These are phyloP conservation scores for Seladonia tumulorum DNA, from an alignment of 2,888 invertebrate genomes.

Conservation along the genomic window DNA sequence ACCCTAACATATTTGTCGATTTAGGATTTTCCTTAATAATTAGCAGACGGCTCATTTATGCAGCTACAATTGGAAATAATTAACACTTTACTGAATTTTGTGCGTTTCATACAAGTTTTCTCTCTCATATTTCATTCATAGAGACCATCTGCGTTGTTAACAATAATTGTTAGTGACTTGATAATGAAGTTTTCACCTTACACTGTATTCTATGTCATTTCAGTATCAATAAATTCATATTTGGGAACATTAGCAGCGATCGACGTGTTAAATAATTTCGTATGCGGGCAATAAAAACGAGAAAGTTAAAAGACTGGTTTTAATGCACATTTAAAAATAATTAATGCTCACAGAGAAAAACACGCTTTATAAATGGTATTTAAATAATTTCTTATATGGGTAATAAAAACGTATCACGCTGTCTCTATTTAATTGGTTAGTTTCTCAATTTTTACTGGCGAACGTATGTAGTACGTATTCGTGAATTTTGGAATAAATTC, in stretches of 20 bases:
- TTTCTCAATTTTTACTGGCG: neutral
- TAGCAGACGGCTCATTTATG: neutral
- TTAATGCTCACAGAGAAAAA: neutral
- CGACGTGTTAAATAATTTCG: too few relatives aligned
- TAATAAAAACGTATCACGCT: neutral
- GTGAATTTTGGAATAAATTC: neutral
- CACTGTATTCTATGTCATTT: too few relatives aligned
- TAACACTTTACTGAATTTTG: neutral
- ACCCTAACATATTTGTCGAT: neutral
- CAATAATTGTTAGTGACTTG: neutral
- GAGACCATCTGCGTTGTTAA: neutral
- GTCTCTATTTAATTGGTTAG: neutral
- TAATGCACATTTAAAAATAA: neutral
- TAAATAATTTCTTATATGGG: neutral
- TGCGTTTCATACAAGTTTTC: neutral
- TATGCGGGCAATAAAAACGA: too few relatives aligned
- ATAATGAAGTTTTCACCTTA: too few relatives aligned
- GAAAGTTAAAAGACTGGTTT: neutral
- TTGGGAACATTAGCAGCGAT: too few relatives aligned
- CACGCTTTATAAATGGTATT: neutral
- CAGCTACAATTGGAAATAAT: neutral
- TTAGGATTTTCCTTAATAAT: neutral
- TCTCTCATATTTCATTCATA: neutral
- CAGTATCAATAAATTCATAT: too few relatives aligned
- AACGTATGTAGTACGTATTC: neutral